Evolutionary conservation across 2,888 invertebrate species (phyloP).

Genomic region (Cephus rjabovi): DNA sequence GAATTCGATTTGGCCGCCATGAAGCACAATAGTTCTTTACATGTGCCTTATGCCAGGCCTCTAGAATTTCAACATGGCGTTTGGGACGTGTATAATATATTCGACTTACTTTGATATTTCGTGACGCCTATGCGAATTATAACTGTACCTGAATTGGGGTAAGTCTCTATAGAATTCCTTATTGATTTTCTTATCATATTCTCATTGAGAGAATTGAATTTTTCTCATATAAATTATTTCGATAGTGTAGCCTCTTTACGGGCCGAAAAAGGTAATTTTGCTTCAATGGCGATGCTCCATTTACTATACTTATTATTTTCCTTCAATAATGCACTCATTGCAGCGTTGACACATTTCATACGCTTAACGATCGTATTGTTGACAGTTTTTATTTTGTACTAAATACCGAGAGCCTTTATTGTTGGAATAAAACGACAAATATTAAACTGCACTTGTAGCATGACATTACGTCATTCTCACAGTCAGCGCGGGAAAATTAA

Average conservation of each 20-base stretch:
- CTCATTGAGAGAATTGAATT: not conserved
- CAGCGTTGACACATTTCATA: not conserved
- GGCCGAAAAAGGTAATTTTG: conserved; percentile 16
- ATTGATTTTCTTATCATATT: not conserved
- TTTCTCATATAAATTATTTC: not conserved
- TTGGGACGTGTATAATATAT: conserved; percentile 17
- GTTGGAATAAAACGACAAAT: not conserved
- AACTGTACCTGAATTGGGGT: not conserved
- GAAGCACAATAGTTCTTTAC: not conserved
- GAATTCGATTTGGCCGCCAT: conserved; percentile 19
- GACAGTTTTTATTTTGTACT: not conserved
- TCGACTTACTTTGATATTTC: conserved; percentile 14
- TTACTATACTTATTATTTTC: conserved; percentile 2
- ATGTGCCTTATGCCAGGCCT: conserved; percentile 19
- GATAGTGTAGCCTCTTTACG: conserved; percentile 18
- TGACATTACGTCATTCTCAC: not conserved
- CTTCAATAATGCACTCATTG: not conserved
- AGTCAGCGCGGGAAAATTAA: not conserved
- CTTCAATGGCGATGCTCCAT: not conserved
- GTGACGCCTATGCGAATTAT: not conserved
- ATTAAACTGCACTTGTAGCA: not conserved
- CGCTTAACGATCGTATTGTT: not conserved
- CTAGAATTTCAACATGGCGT: conserved; percentile 23
- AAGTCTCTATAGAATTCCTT: conserved; percentile 2
- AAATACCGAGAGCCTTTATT: not conserved